Conservation (phyloP, 2,797 vertebrate genomes). For the Steatocranus sp. region DNA sequence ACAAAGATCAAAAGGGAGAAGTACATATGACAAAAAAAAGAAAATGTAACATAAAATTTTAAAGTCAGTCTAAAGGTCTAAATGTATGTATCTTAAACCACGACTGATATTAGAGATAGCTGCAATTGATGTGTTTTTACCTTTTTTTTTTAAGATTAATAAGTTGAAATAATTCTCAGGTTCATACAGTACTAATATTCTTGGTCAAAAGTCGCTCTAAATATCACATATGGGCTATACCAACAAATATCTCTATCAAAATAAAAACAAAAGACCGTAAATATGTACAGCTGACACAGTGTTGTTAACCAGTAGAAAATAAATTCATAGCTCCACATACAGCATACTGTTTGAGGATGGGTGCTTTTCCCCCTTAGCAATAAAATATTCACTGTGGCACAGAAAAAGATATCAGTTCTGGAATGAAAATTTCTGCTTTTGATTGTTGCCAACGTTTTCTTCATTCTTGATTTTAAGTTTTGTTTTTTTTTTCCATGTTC, state of each 20-base stretch:
- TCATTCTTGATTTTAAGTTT: neutral
- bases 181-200: neutral
- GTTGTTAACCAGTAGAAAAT: neutral
- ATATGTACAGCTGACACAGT: neutral
- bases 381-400: slow-evolving; percentile 4
- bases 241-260: neutral
- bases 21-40: neutral
- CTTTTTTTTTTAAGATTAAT: neutral
- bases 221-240: neutral
- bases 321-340: neutral
- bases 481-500: neutral
- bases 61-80: neutral
- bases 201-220: neutral
- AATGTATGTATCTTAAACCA: neutral
- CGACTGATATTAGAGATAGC: neutral
- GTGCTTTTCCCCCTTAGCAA: neutral
- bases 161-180: neutral
- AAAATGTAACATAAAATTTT: neutral
- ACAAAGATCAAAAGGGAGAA: neutral
- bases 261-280: neutral
- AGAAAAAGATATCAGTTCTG: neutral
- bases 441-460: neutral
- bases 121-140: neutral
- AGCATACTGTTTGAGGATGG: neutral
- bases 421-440: neutral